Evolutionary conservation across 2,888 invertebrate species (phyloP), one percentile per base, ranked within the genome.

Genomic region (Leucoptera coffeella): DNA sequence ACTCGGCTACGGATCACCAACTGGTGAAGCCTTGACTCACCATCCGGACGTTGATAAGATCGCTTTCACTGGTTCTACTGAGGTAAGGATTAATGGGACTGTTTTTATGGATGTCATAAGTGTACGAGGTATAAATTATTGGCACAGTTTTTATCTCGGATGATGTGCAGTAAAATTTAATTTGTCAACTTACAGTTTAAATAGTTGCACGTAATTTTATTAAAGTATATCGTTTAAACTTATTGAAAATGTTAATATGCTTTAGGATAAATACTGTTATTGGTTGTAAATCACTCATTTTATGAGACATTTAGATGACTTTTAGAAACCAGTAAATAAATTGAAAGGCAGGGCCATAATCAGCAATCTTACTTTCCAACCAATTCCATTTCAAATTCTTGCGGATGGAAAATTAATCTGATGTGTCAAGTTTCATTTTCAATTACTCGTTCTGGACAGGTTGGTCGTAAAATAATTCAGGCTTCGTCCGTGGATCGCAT

Each of bases 21-120:
- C 89, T 3, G 92, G 92, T 2, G 82, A 83, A 6, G 86, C 86
- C 1, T 54, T 92, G 17, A 78, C 86, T 1, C 64, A 74, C 28
- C 88, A 90, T 47, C 59, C 59, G 20, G 74, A 82, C 46, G 85
- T 93, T 2, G 88, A 91, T 39, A 93, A 92, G 62, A 76, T 95
- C 2, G 92, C 94, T 1, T 96, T 95, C 32, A 67, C 69, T 27
- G 69, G 67, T 7, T 67, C 67, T 15, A 65, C 65, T 20, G 65
- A 65, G 50, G 67, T 61, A 33, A 3, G 24, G 6, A 17, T 9
- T 7, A 17, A 7, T 7, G 17, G 6, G n/a, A n/a, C 6, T 17
- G 9, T 7, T 17, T 7, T 9, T 6, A 17, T 6, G 6, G 9
- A 17, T 7, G n/a, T n/a, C n/a, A n/a, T n/a, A n/a, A n/a, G n/a